Percentiles rank a stretch among this genome's conserved stretches.
phyloP scores from a whole-genome alignment of 1,140 invertebrate species.

The Tetranychus cinnabarinus region DNA sequence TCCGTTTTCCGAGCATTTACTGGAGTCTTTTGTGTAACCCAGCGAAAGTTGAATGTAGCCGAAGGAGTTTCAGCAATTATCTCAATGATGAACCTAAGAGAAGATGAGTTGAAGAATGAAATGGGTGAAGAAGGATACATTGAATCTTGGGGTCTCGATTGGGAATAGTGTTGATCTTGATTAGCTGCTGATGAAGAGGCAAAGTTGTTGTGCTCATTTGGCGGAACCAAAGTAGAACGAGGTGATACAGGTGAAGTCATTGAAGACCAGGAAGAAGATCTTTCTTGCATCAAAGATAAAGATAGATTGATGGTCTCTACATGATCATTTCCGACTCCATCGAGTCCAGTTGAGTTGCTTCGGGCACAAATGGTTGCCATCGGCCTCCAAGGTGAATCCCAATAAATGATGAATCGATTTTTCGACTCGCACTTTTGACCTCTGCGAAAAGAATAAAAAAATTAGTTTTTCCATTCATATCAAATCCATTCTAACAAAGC shows the following conservation, averaged over 20 bases:
- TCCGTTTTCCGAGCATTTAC: slow-evolving; percentile 3
- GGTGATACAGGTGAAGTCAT: background rate
- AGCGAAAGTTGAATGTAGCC: slow-evolving; percentile 46
- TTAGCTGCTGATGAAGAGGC: too few relatives aligned
- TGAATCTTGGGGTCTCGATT: background rate
- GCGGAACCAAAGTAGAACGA: too few relatives aligned
- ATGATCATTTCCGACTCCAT: background rate
- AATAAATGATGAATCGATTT: slow-evolving; percentile 13
- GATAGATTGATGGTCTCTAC: background rate
- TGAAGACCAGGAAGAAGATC: background rate
- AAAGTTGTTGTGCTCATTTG: too few relatives aligned
- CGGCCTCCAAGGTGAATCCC: slow-evolving; percentile 7
- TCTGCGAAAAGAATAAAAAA: background rate
- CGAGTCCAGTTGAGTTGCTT: background rate
- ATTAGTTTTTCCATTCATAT: background rate
- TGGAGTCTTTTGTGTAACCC: slow-evolving; percentile 48
- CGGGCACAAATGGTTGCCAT: slow-evolving; percentile 10
- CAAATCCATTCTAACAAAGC: too few relatives aligned
- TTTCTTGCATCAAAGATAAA: background rate
- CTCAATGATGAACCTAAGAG: slow-evolving; percentile 39
- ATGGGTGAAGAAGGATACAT: background rate
- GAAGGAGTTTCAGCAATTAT: slow-evolving; percentile 40
- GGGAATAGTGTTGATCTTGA: too few relatives aligned
- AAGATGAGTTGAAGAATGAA: slow-evolving; percentile 12
- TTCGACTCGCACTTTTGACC: background rate